Percentiles rank a stretch among this genome's conserved stretches.
phyloP scores from a whole-genome alignment of 1,140 invertebrate species.

The Gryllus bimaculatus region DNA sequence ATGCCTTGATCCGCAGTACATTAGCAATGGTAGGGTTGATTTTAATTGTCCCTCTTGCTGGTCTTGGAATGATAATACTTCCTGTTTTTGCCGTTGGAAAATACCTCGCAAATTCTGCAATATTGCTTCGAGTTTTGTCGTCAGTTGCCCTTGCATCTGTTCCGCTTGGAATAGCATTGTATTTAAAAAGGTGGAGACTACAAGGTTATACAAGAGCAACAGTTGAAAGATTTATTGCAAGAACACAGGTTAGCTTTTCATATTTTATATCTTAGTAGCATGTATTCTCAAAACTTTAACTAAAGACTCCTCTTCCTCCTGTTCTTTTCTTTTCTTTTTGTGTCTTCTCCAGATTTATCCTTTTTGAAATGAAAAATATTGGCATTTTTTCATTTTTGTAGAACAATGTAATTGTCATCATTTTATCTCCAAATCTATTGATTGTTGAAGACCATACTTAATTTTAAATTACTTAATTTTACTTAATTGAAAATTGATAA shows the following conservation, averaged over 20 bases:
- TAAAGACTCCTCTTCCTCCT: too few relatives aligned
- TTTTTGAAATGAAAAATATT: too few relatives aligned
- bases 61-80: conserved; percentile 58
- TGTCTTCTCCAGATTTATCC: too few relatives aligned
- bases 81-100: conserved; percentile 59
- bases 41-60: conserved; percentile 65
- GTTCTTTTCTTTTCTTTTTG: too few relatives aligned
- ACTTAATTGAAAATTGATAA: too few relatives aligned
- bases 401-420: too few relatives aligned
- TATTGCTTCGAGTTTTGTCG: conserved; percentile 46
- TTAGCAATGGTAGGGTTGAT: conserved; percentile 66
- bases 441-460: too few relatives aligned
- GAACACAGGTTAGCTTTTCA: conserved; percentile 11
- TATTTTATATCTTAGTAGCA: too few relatives aligned
- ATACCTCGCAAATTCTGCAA: conserved; percentile 53
- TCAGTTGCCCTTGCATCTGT: conserved; percentile 44
- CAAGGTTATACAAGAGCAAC: conserved; percentile 8
- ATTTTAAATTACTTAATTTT: too few relatives aligned
- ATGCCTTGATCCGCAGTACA: conserved; percentile 63
- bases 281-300: too few relatives aligned
- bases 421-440: too few relatives aligned
- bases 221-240: conserved; percentile 10
- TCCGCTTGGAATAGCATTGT: conserved; percentile 49
- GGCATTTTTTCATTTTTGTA: too few relatives aligned
- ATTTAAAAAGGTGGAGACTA: conserved; percentile 6